Evolutionary conservation across 2,797 vertebrate genomes (phyloP).

Genomic region (Tragelaphus oryx): DNA sequence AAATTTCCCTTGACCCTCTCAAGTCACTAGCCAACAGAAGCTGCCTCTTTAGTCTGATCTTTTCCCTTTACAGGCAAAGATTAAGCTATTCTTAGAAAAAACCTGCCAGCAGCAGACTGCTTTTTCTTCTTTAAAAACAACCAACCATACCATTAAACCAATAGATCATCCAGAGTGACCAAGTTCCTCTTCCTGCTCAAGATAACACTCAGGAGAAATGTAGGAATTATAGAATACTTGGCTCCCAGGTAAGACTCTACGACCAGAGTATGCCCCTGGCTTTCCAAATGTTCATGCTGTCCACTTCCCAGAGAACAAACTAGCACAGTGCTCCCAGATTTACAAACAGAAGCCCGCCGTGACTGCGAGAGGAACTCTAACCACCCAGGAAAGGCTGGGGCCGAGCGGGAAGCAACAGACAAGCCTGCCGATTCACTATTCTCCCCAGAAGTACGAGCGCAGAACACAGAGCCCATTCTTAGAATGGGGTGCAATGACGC

Average conservation of each 20-base stretch:
- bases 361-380: neutral
- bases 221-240: rapidly evolving
- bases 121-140: neutral
- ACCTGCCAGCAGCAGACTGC: neutral
- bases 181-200: neutral
- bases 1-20: neutral
- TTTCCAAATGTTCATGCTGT: neutral
- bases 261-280: neutral
- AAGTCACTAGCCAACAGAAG: neutral
- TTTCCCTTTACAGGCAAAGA: neutral
- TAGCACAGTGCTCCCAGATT: neutral
- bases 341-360: neutral
- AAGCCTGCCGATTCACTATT: neutral
- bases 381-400: neutral
- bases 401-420: neutral
- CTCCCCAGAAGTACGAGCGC: rapidly evolving
- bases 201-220: neutral
- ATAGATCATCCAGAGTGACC: neutral
- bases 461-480: neutral
- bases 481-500: rapidly evolving
- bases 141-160: neutral
- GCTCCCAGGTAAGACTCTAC: neutral
- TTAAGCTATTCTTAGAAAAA: constrained; percentile 32
- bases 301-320: neutral
- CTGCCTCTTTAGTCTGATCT: neutral